Base-by-base conservation (phyloP, 2,888 invertebrate species). In the Ophonus ardosiacus region DNA sequence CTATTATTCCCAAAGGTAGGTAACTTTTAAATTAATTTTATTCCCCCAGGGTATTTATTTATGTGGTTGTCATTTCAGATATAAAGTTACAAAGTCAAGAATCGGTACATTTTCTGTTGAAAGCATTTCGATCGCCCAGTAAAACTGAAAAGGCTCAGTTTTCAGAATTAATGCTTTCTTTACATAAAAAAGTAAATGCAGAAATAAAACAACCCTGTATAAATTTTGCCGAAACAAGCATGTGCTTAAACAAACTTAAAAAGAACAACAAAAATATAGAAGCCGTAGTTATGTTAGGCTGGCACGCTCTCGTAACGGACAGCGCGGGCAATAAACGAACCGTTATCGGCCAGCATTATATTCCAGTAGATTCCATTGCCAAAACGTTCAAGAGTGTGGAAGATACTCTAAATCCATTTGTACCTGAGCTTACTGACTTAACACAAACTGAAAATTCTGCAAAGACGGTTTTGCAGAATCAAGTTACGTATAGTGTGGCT, bases 331-430 rank as follows among this genome's bases (percentile, higher is more conserved):
- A 91, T 51, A 93, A 92, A 61, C 92, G 93, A 84, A 91, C 92
- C 6, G 93, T 94, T 8, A 90, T 94, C 78, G 96, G 96, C 0
- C 96, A 96, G 88, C 95, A 95, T 88, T 94, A 94, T 88, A 90
- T 84, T 89, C 88, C 83, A 86, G 88, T 43, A 89, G 89, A 81
- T 90, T 89, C 86, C 71, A 90, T 13, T 85, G 90, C 40, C 89
- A 90, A 10, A 91, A 89, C 84, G 88, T 88, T 40, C 85, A 90
- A 57, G 86, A 86, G 71, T 90, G 90, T 38, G 85, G 87, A 7
- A 88, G 88, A 40, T 87, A 18, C 61, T 40, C 31, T 38, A 18
- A 83, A 18, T 83, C 38, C 56, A 57, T 74, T 71, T 21, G 17
- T 74, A 74, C 43, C 13, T 51, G 61, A 61, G 7, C 13, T 61